Percentiles rank a stretch among this genome's conserved stretches.
These are phyloP conservation scores for Tringa solitaria DNA, from an alignment of 2,113 vertebrate species.

Conservation along the genomic window DNA sequence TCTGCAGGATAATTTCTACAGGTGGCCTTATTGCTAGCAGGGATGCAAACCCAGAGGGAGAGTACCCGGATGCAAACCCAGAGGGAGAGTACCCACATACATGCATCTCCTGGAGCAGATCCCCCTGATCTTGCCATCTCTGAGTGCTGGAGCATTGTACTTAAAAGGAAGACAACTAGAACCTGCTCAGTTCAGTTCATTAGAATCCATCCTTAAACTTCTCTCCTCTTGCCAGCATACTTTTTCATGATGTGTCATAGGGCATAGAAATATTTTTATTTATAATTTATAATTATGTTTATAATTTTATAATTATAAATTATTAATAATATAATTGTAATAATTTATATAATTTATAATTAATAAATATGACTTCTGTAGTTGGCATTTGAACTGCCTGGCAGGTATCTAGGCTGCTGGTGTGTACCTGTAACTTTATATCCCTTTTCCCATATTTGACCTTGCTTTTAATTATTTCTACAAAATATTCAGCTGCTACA, in stretches of 20 bases:
- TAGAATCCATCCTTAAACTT: not conserved
- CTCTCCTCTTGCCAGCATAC: not conserved
- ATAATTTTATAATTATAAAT: no score
- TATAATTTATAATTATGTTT: no score
- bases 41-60: fast-evolving
- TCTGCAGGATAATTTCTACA: not conserved
- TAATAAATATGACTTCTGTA: not conserved
- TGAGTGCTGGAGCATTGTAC: not conserved
- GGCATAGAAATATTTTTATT: no score
- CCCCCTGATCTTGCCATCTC: not conserved
- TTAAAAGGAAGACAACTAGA: not conserved
- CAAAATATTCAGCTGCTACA: not conserved
- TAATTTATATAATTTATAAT: no score
- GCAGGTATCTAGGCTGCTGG: not conserved
- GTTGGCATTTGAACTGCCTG: not conserved
- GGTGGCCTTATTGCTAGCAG: not conserved
- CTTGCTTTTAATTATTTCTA: not conserved
- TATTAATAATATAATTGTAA: no score
- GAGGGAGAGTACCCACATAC: fast-evolving
- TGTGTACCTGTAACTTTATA: not conserved
- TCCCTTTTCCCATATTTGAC: not conserved
- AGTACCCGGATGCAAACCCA: fast-evolving
- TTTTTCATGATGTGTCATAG: fast-evolving
- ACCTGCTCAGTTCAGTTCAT: not conserved
- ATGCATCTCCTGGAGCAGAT: not conserved